Evolutionary conservation across 2,113 vertebrate species (phyloP), one percentile per base, ranked within the genome.

Genomic region (Planiliza haematocheilus): DNA sequence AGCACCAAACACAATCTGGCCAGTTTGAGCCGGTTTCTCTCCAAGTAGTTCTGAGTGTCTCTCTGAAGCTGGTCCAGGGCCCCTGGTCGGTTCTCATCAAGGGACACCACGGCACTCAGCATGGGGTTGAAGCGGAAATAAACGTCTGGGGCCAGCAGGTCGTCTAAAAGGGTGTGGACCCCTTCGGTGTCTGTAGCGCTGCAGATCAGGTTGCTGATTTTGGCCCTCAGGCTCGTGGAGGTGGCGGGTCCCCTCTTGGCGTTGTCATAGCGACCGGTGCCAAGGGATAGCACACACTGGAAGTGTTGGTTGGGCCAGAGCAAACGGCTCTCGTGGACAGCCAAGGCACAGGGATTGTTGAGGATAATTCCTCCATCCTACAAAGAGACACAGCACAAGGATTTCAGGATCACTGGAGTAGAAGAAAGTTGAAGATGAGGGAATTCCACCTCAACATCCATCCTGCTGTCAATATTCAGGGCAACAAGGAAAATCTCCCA

Each of bases 81-180:
- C 58, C 14, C 48, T 0, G 89, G 82, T 0, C 92, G 88, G 79
- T 91, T 93, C 81, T 94, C 94, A 1, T 94, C 94, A 50, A 94
- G 84, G 4, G 89, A 86, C n/a, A 94, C 93, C 45, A 82, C 41
- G 2, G 86, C 79, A 4, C 89, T 94, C 72, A 94, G 70, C 91
- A 91, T 90, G n/a, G 94, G 94, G 82, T 94, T 94, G 66, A 94
- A 94, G 66, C 93, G 91, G 71, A 94, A 94, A 79, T 94, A 94
- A 48, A 93, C 86, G 3, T 93, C 83, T 1, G 87, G 86, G 20
- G 90, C 74, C 14, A 94, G 83, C 36, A 94, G 88, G 21, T 94
- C 94, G 1, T 91, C 93, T 64, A 94, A 53, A 0, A 94, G 87
- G 2, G 91, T 94, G 82, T 94, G 93, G 21, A 94, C 93, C 20